Evolutionary conservation across 1,140 invertebrate genomes (phyloP).

Genomic region (Ooceraea biroi): DNA sequence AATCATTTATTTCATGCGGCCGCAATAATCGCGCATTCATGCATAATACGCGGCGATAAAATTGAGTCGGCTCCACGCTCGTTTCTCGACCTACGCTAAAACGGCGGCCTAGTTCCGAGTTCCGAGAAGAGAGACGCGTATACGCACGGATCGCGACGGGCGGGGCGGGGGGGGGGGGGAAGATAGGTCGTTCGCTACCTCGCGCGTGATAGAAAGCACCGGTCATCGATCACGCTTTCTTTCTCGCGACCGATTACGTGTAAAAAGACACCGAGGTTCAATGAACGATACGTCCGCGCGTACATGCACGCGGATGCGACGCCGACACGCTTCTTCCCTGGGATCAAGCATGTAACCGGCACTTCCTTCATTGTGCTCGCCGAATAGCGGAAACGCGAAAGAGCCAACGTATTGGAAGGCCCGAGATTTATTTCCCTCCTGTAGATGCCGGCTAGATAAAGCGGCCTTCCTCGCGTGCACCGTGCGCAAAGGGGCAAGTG

Average conservation of each 20-base stretch:
- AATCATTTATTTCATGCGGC: neutral
- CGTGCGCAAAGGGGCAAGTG: slow-evolving; percentile 33
- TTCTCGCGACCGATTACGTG: slow-evolving; percentile 71
- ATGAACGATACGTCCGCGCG: slow-evolving; percentile 46
- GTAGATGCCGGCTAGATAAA: slow-evolving; percentile 17
- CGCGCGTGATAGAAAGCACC: slow-evolving; percentile 62
- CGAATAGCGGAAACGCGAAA: slow-evolving; percentile 26
- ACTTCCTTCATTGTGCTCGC: slow-evolving; percentile 40
- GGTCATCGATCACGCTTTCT: slow-evolving; percentile 71
- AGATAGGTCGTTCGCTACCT: slow-evolving; percentile 12
- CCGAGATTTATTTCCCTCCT: slow-evolving; percentile 52
- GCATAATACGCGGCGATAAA: neutral
- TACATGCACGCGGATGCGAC: neutral
- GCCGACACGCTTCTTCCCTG: slow-evolving; percentile 4
- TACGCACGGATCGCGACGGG: neutral
- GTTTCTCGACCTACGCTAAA: slow-evolving; percentile 28
- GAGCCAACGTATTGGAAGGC: slow-evolving; percentile 22
- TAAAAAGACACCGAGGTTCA: slow-evolving; percentile 63
- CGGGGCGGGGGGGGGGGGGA: slow-evolving; percentile 12
- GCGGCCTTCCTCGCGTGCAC: slow-evolving; percentile 15
- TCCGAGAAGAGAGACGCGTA: neutral
- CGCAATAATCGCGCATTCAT: neutral
- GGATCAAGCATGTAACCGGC: slow-evolving; percentile 32
- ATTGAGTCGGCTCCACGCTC: slow-evolving; percentile 3
- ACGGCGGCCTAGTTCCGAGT: slow-evolving; percentile 13